Conservation (phyloP, 2,888 invertebrate species). For the Incurvaria masculella region DNA sequence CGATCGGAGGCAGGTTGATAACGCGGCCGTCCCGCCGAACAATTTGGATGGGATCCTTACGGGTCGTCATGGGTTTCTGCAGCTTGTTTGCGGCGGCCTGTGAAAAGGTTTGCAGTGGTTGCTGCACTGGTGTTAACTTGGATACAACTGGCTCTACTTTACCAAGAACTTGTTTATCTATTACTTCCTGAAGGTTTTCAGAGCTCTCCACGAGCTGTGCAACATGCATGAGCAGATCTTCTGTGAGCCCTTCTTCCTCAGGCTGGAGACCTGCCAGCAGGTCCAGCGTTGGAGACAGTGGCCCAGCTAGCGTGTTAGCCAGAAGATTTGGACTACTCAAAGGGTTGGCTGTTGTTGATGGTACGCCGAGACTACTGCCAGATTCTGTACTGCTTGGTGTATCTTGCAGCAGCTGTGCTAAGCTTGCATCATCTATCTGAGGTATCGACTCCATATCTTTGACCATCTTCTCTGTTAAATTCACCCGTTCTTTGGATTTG, state of each 20-base stretch:
- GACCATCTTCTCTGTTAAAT: slow-evolving; percentile 28
- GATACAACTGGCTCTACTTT: slow-evolving; percentile 35
- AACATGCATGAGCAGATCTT: slow-evolving; percentile 70
- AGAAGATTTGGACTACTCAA: slow-evolving; percentile 49
- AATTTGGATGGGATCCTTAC: slow-evolving; percentile 67
- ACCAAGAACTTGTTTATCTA: slow-evolving; percentile 62
- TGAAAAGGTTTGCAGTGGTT: neutral
- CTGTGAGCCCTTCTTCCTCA: slow-evolving; percentile 65
- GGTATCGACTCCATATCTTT: slow-evolving; percentile 41
- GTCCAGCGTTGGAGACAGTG: slow-evolving; percentile 58
- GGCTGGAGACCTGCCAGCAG: slow-evolving; percentile 58
- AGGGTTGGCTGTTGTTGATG: slow-evolving; percentile 29
- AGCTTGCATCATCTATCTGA: slow-evolving; percentile 47
- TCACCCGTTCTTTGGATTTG: slow-evolving; percentile 26
- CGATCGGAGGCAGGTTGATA: slow-evolving; percentile 77
- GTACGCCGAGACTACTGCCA: slow-evolving; percentile 3
- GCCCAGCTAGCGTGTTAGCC: too few relatives aligned
- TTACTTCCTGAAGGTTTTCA: slow-evolving; percentile 67
- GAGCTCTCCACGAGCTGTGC: slow-evolving; percentile 67
- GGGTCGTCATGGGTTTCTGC: slow-evolving; percentile 25
- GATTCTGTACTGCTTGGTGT: slow-evolving; percentile 26
- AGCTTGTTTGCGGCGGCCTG: slow-evolving; percentile 26
- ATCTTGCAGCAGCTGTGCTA: slow-evolving; percentile 50
- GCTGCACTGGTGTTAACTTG: slow-evolving; percentile 1
- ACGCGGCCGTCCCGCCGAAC: slow-evolving; percentile 71